These are phyloP conservation scores for Hyperoplus immaculatus DNA, from an alignment of 2,797 vertebrate genomes.

Conservation along the genomic window DNA sequence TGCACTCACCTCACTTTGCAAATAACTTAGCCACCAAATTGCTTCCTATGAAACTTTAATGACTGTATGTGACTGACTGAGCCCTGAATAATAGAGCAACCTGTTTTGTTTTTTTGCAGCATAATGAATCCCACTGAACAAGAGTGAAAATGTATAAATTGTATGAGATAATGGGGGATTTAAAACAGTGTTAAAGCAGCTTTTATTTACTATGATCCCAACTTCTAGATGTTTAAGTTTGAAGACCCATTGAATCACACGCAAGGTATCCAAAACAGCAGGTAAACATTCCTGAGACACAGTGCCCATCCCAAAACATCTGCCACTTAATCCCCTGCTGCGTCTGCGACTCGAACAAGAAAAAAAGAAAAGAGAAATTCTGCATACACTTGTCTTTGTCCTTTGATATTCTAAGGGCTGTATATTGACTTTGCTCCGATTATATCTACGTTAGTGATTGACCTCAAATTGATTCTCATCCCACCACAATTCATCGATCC, in stretches of 20 bases:
- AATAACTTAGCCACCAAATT: slow-evolving; percentile 79
- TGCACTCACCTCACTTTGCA: slow-evolving; percentile 73
- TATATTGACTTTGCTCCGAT: slow-evolving; percentile 16
- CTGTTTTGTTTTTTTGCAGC: slow-evolving; percentile 68
- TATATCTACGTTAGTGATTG: slow-evolving; percentile 7
- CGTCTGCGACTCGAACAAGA: slow-evolving; percentile 4
- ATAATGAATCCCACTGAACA: slow-evolving; percentile 78
- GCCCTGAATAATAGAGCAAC: slow-evolving; percentile 81
- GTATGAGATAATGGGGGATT: slow-evolving; percentile 44
- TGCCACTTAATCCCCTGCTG: slow-evolving; percentile 42
- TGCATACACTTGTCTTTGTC: slow-evolving; percentile 15
- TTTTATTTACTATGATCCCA: slow-evolving; percentile 38
- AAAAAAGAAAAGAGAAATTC: neutral
- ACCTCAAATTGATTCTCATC: slow-evolving; percentile 12
- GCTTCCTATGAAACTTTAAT: slow-evolving; percentile 85
- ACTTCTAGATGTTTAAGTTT: slow-evolving; percentile 38
- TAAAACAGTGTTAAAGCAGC: slow-evolving; percentile 18
- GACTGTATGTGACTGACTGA: slow-evolving; percentile 84
- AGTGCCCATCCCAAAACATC: slow-evolving; percentile 50
- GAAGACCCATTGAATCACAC: slow-evolving; percentile 45
- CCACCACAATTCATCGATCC: neutral
- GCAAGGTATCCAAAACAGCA: slow-evolving; percentile 35
- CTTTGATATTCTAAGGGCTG: neutral
- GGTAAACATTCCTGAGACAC: slow-evolving; percentile 51
- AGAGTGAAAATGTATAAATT: slow-evolving; percentile 57